Percentiles rank a stretch among this genome's conserved stretches.
Conservation (phyloP, 2,888 invertebrate genomes). For the Willowsia nigromaculata region DNA sequence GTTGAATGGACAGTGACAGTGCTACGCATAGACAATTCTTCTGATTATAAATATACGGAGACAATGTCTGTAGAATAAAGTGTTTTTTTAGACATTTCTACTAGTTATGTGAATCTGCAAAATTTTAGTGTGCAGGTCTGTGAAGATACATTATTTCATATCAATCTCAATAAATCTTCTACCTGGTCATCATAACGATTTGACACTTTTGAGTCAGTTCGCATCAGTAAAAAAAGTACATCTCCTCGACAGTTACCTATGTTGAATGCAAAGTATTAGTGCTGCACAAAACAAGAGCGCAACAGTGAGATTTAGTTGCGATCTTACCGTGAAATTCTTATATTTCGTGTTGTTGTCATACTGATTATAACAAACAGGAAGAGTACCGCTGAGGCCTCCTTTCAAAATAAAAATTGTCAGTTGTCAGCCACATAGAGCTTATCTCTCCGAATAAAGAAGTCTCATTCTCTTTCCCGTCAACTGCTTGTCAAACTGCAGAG, state of each 20-base stretch:
- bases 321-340: background rate
- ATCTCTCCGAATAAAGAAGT: background rate
- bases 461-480: background rate
- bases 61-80: too few relatives aligned
- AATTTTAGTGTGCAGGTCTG: too few relatives aligned
- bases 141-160: too few relatives aligned
- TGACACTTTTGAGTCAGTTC: too few relatives aligned
- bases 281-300: background rate
- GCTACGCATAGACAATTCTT: background rate
- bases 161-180: too few relatives aligned
- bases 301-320: background rate
- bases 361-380: conserved; percentile 6
- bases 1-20: background rate
- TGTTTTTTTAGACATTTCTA: too few relatives aligned
- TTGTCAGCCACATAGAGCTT: background rate
- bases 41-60: background rate
- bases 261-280: too few relatives aligned
- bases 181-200: too few relatives aligned
- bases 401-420: background rate
- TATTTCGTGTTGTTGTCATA: background rate
- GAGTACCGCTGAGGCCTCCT: background rate
- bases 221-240: too few relatives aligned
- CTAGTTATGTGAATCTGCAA: too few relatives aligned
- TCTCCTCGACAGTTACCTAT: too few relatives aligned
- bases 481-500: background rate